Evolutionary conservation across 2,113 vertebrate genomes (phyloP), one percentile per base, ranked within the genome.

Genomic region (Eolophus roseicapilla): DNA sequence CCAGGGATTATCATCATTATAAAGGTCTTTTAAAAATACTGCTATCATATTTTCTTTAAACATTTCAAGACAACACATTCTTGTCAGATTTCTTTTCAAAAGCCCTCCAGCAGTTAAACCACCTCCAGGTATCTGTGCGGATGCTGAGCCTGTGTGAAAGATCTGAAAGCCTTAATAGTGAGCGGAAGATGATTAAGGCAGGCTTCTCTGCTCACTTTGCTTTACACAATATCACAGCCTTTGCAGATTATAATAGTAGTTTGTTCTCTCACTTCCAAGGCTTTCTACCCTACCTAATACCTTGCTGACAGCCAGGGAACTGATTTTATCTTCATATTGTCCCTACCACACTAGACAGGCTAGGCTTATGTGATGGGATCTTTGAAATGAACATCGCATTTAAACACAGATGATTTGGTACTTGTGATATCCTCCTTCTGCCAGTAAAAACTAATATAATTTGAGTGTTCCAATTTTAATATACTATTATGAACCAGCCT

Each of bases 41-140:
- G 24, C 0, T 0, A 57, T 47, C 24, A 14, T 2, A 28, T 35
- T 29, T 73, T 41, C 79, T 63, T 60, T 6, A 52, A 44, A 3
- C 11, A 31, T 16, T 67, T 76, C 39, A 64, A 75, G 39, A 28
- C 17, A 25, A 73, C 3, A 65, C 27, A 43, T 44, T 37, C 8
- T 9, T 17, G 4, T 7, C 49, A n/a, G 19, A 53, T 80, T 86
- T 52, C 8, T 67, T 62, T 74, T 59, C 7, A 52, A 73, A 73
- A 90, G 4, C 29, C 4, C 15, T 53, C 18, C 44, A 49, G 29
- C 24, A 49, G 19, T 75, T 43, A 21, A 60, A 88, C 79, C 6
- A 28, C 23, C 35, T 43, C 8, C 43, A 64, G 57, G 47, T 14
- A 68, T 31, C 47, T 29, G 14, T 35, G 29, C 4, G 6, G 37